These are phyloP conservation scores for Hypselothyrea guttata DNA, from an alignment of 2,888 invertebrate species.

Conservation along the genomic window DNA sequence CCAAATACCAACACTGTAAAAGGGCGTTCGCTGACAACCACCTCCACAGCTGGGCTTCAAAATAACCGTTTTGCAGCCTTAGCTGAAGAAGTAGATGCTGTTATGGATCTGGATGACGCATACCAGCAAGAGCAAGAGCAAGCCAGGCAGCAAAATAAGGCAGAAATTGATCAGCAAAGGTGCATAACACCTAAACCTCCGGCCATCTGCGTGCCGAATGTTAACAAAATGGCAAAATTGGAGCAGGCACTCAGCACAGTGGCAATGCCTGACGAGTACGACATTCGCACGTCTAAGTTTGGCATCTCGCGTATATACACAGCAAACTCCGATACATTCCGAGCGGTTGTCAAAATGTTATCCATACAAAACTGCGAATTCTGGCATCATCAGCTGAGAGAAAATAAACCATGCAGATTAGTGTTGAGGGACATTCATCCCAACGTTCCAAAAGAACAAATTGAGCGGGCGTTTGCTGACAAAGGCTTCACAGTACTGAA, in stretches of 20 bases:
- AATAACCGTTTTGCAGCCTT: conserved; percentile 4
- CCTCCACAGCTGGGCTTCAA: background rate
- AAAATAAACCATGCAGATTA: conserved; percentile 2
- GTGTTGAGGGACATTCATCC: conserved; percentile 8
- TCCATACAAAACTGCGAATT: conserved; percentile 7
- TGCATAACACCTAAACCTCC: background rate
- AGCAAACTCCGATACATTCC: background rate
- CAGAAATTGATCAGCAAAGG: background rate
- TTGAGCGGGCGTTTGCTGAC: conserved; percentile 12
- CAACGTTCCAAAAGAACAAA: conserved; percentile 6
- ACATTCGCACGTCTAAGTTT: conserved; percentile 3
- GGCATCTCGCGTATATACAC: conserved; percentile 8
- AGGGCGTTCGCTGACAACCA: background rate
- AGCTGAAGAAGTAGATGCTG: conserved; percentile 3
- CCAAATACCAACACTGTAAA: background rate
- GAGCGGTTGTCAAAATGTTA: conserved; percentile 2
- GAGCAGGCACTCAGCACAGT: conserved; percentile 2
- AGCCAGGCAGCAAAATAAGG: background rate
- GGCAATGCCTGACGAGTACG: background rate
- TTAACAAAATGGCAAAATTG: conserved; percentile 1
- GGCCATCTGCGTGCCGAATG: conserved; percentile 4
- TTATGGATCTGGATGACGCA: conserved; percentile 14
- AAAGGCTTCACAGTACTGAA: conserved; percentile 5
- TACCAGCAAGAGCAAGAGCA: background rate
- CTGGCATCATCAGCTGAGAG: conserved; percentile 8